A percentile compares a stretch with the other conserved stretches of the same genome.
Evolutionary conservation across 2,888 invertebrate species (phyloP).

Genomic region (Microctonus aethiopoides): DNA sequence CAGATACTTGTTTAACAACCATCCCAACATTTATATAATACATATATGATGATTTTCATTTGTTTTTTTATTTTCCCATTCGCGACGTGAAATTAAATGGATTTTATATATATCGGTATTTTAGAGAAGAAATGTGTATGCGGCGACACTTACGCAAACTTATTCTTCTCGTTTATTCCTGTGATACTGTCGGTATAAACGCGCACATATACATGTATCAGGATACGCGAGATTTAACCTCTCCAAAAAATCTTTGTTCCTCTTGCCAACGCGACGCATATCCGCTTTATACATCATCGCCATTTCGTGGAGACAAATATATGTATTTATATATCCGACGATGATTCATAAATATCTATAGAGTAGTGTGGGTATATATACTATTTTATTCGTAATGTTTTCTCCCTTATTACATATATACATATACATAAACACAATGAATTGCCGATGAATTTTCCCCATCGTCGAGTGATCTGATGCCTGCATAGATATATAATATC

Average conservation of each 20-base stretch:
- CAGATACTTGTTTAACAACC: conserved; percentile 32
- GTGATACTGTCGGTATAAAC: not conserved
- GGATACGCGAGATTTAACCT: conserved; percentile 18
- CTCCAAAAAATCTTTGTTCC: not conserved
- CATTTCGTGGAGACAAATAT: conserved; percentile 1
- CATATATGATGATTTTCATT: no score
- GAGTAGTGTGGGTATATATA: not conserved
- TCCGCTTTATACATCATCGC: conserved; percentile 19
- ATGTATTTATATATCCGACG: not conserved
- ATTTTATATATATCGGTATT: conserved; percentile 15
- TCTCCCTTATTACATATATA: not conserved
- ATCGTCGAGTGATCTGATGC: not conserved
- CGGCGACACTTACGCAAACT: not conserved
- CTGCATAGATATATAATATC: no score
- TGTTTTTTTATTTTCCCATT: conserved; percentile 11
- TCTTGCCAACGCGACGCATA: not conserved
- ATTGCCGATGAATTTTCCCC: not conserved
- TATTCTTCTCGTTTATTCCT: not conserved
- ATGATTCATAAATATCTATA: conserved; percentile 11
- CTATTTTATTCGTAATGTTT: not conserved
- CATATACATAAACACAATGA: not conserved
- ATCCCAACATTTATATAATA: conserved; percentile 15
- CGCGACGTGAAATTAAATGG: conserved; percentile 7
- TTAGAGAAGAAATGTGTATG: not conserved
- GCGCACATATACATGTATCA: not conserved